These are phyloP conservation scores for Leptosomus discolor DNA, from an alignment of 2,113 vertebrate species.

Conservation along the genomic window DNA sequence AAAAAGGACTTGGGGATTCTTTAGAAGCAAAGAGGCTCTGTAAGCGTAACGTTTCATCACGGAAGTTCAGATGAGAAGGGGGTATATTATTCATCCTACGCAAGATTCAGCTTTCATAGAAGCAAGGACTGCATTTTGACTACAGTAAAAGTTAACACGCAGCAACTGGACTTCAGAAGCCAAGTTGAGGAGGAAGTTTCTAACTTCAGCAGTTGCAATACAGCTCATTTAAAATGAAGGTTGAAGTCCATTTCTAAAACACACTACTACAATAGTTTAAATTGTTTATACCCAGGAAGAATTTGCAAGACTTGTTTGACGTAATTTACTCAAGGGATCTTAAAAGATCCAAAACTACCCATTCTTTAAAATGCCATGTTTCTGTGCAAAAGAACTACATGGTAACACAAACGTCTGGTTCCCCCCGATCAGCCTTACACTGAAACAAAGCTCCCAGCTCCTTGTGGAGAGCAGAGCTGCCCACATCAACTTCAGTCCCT, in stretches of 20 bases:
- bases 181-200: neutral
- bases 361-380: neutral
- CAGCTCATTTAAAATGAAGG: neutral
- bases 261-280: neutral
- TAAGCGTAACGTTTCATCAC: neutral
- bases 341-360: neutral
- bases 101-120: neutral
- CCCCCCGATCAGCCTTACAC: neutral
- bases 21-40: neutral
- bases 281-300: neutral
- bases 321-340: neutral
- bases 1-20: neutral
- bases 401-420: rapidly evolving
- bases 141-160: neutral
- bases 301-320: neutral
- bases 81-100: rapidly evolving
- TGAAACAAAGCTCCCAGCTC: neutral
- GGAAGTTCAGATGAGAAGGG: neutral
- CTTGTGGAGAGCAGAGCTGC: neutral
- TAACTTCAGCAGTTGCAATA: neutral
- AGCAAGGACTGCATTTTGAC: neutral
- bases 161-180: neutral
- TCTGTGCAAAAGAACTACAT: neutral
- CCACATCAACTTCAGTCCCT: neutral
- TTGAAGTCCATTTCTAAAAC: neutral